Conservation (phyloP, 2,113 vertebrate species). For the Oreochromis aureus region DNA sequence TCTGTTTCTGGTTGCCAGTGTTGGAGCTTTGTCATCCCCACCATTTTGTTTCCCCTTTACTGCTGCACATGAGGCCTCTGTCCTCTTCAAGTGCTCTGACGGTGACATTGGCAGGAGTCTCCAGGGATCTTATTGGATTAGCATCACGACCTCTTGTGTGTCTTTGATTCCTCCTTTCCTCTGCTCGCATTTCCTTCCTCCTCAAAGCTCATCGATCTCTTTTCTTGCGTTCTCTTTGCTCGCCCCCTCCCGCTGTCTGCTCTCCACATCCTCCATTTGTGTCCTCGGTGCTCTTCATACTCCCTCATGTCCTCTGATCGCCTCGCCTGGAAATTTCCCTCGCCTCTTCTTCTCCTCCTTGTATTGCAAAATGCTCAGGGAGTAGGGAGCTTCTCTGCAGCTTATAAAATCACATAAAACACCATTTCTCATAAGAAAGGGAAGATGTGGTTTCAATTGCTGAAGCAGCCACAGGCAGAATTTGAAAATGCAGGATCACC, state of each 20-base stretch:
- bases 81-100: neutral
- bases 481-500: neutral
- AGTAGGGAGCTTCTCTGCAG: neutral
- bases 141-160: constrained; percentile 28
- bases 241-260: neutral
- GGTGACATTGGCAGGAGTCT: constrained; percentile 22
- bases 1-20: neutral
- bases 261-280: neutral
- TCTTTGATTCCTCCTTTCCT: constrained; percentile 35
- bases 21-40: neutral
- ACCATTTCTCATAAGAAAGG: constrained; percentile 1
- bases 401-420: constrained; percentile 18
- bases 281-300: neutral
- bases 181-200: constrained; percentile 12
- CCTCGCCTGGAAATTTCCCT: neutral
- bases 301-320: neutral
- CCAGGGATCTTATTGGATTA: constrained; percentile 28
- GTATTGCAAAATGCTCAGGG: neutral
- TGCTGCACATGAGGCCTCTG: neutral
- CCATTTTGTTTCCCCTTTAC: neutral
- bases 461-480: constrained; percentile 10
- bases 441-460: neutral
- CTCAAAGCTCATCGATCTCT: constrained; percentile 21
- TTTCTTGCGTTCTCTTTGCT: neutral
- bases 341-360: neutral